These are phyloP conservation scores for Keiferia lycopersicella DNA, from an alignment of 2,888 invertebrate genomes.

Conservation along the genomic window DNA sequence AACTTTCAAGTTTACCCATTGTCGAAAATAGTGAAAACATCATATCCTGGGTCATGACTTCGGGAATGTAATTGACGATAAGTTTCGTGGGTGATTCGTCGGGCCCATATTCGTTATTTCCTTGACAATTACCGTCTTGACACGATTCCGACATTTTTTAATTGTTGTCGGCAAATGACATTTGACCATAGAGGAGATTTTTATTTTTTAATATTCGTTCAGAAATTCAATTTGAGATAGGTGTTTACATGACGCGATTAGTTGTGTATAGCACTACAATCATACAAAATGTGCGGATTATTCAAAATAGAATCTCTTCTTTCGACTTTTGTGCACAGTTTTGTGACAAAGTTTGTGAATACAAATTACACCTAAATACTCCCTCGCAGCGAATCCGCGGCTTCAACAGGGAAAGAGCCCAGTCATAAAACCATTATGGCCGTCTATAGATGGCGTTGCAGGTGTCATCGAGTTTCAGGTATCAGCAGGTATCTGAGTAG, in stretches of 20 bases:
- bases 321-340: no score
- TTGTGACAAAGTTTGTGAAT: no score
- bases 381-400: no score
- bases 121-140: constrained; percentile 82
- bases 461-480: no score
- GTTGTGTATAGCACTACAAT: background rate
- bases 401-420: no score
- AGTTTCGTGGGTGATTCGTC: constrained; percentile 81
- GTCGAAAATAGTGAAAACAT: constrained; percentile 80
- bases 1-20: constrained; percentile 81
- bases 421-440: no score
- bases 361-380: no score
- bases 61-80: constrained; percentile 82
- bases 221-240: constrained; percentile 39
- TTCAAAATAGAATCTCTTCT: no score
- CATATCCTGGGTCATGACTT: constrained; percentile 82
- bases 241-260: background rate
- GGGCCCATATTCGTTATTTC: constrained; percentile 78
- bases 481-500: no score
- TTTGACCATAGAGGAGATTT: constrained; percentile 64
- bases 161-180: constrained; percentile 82
- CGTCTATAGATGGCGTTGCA: no score
- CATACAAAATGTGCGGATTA: no score
- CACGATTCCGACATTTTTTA: constrained; percentile 83
- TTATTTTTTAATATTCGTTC: constrained; percentile 54